Conservation (phyloP, 1,140 invertebrate species). For the Drosophila pallidifrons region DNA sequence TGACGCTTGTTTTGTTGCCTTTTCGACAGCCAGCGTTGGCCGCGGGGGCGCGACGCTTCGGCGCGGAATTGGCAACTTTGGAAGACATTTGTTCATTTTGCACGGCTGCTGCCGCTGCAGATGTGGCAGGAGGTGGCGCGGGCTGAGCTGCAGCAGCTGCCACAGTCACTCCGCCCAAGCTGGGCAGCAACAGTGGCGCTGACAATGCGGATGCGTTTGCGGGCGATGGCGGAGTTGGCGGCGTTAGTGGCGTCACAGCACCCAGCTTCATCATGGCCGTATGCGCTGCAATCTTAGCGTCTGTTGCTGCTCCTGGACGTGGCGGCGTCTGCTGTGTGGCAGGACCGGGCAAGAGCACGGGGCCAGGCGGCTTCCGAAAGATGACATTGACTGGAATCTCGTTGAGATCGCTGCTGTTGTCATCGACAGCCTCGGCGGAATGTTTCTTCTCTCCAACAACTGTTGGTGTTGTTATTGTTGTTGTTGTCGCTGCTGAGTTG, state of each 20-base stretch:
- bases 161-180: not conserved
- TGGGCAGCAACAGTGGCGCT: not conserved
- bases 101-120: conserved; percentile 27
- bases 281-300: conserved; percentile 31
- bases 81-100: conserved; percentile 75
- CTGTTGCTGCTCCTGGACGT: conserved; percentile 13
- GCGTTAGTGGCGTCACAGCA: conserved; percentile 55
- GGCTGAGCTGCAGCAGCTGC: conserved; percentile 10
- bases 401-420: conserved; percentile 74
- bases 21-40: conserved; percentile 21
- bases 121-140: not conserved
- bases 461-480: conserved; percentile 12
- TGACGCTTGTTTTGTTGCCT: conserved; percentile 40
- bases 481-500: conserved; percentile 16
- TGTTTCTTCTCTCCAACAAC: conserved; percentile 61
- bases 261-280: conserved; percentile 18
- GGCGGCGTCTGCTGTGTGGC: conserved; percentile 3
- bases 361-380: conserved; percentile 66
- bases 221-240: conserved; percentile 48
- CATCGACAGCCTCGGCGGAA: conserved; percentile 67
- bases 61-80: conserved; percentile 62
- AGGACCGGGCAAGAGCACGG: conserved; percentile 19
- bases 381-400: conserved; percentile 84
- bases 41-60: conserved; percentile 18
- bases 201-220: not conserved